A percentile compares a stretch with the other conserved stretches of the same genome.
Conservation (phyloP, 2,113 vertebrate species). For the Pheucticus melanocephalus region DNA sequence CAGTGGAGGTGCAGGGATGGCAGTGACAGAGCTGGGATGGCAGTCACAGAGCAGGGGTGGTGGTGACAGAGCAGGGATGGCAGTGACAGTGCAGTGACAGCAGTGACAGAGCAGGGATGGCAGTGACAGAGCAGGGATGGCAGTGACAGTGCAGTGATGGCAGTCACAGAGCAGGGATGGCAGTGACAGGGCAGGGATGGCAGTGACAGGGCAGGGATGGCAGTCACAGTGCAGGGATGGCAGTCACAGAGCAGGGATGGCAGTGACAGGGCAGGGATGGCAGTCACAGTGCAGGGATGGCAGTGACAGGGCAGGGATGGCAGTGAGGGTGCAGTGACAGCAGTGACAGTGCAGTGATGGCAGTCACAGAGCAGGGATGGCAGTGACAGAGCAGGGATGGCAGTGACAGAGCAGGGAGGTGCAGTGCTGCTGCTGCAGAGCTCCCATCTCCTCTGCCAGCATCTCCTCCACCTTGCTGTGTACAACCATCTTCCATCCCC, state of each 20-base stretch:
- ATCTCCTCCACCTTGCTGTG: not conserved
- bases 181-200: too few relatives aligned
- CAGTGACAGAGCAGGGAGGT: not conserved
- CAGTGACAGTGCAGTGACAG: not conserved
- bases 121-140: too few relatives aligned
- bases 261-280: not conserved
- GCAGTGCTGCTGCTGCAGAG: not conserved
- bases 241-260: too few relatives aligned
- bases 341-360: not conserved
- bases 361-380: not conserved
- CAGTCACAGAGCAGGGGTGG: too few relatives aligned
- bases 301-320: not conserved
- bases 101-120: not conserved
- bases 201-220: not conserved
- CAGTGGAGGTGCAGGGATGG: rapidly evolving
- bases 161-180: too few relatives aligned
- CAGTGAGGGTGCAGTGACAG: not conserved
- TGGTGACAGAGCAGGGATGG: too few relatives aligned
- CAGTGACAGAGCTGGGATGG: not conserved
- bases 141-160: not conserved
- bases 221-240: too few relatives aligned
- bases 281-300: not conserved
- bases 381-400: rapidly evolving
- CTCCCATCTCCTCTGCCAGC: not conserved
- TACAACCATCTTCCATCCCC: not conserved